Evolutionary conservation across 2,113 vertebrate species (phyloP).

Genomic region (Ailurus styani): DNA sequence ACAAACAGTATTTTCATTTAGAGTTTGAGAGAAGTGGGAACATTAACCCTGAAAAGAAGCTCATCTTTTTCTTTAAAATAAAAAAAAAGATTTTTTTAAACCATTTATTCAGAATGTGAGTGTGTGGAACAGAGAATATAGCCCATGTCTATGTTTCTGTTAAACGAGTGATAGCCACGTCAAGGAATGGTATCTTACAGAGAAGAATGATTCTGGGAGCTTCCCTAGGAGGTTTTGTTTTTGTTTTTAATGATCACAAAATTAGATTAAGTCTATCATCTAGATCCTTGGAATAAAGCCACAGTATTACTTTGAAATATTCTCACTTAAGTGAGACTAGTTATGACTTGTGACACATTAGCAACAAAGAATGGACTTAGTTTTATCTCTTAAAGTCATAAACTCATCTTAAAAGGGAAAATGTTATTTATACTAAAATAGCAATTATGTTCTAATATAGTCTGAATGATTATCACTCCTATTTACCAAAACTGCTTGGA

Average conservation of each 20-base stretch:
- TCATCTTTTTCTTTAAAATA: conserved; percentile 14
- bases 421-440: neutral
- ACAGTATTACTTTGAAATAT: neutral
- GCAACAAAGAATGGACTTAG: neutral
- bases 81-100: neutral
- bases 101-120: neutral
- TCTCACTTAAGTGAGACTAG: neutral
- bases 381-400: neutral
- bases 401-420: neutral
- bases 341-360: neutral
- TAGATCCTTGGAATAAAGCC: neutral
- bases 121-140: neutral
- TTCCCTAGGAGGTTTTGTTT: neutral
- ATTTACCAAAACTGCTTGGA: neutral
- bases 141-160: neutral
- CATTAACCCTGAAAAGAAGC: neutral
- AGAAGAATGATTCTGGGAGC: neutral
- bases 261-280: neutral
- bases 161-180: neutral
- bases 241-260: neutral
- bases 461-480: neutral
- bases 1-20: neutral
- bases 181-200: neutral
- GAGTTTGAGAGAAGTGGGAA: neutral
- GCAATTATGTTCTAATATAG: neutral